These are phyloP conservation scores for Drosophila leonis DNA, from an alignment of 2,888 invertebrate genomes.

Conservation along the genomic window DNA sequence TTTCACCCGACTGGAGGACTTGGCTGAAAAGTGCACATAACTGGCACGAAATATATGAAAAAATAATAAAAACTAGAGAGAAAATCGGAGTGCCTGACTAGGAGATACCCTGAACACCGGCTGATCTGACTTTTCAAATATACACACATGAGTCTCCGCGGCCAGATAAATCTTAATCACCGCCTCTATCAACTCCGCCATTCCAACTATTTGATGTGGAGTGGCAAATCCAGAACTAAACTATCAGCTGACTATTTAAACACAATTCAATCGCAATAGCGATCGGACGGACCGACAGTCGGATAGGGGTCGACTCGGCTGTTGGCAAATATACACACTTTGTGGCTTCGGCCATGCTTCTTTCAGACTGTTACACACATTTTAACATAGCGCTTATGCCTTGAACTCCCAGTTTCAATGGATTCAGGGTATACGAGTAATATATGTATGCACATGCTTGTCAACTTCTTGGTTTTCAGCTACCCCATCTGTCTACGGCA, in stretches of 20 bases:
- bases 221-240: neutral
- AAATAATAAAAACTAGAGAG: constrained; percentile 49
- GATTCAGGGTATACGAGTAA: constrained; percentile 34
- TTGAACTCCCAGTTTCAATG: neutral
- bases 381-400: neutral
- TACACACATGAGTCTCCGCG: too few species aligned
- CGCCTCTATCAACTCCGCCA: too few species aligned
- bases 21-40: constrained; percentile 41
- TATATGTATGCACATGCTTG: constrained; percentile 55
- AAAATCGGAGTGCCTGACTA: neutral
- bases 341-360: too few species aligned
- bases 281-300: too few species aligned
- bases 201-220: too few species aligned
- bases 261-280: neutral
- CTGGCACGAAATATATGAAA: constrained; percentile 53
- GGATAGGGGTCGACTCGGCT: too few species aligned
- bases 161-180: too few species aligned
- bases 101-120: neutral
- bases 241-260: neutral
- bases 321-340: too few species aligned
- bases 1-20: constrained; percentile 15
- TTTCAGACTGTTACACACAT: neutral
- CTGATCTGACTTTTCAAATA: too few species aligned
- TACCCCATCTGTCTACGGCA: neutral
- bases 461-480: constrained; percentile 31